phyloP scores from a whole-genome alignment of 2,797 vertebrate genomes.

The Oryzias sinensis region DNA sequence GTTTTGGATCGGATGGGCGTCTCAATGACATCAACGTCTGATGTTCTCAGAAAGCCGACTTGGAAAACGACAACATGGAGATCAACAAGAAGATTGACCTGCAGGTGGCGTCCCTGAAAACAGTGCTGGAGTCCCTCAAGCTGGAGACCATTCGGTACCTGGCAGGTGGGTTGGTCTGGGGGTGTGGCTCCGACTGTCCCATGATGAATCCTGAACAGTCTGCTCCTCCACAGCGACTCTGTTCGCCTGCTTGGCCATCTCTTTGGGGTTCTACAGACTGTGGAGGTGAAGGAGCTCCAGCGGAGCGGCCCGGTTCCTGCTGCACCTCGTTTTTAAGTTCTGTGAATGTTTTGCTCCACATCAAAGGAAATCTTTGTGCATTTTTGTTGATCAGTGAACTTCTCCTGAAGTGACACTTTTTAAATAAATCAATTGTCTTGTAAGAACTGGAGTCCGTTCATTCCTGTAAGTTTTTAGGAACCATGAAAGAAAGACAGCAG shows the following conservation, averaged over 20 bases:
- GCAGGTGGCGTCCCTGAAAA: slow-evolving; percentile 94
- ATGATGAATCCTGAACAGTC: background rate
- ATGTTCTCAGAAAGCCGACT: slow-evolving; percentile 81
- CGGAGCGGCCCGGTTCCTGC: background rate
- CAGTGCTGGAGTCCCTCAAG: slow-evolving; percentile 92
- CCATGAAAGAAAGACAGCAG: background rate
- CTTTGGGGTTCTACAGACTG: slow-evolving; percentile 89
- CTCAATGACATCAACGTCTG: slow-evolving; percentile 9
- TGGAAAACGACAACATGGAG: slow-evolving; percentile 85
- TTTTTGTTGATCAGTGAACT: too few species aligned
- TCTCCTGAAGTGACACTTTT: too few species aligned
- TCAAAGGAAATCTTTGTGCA: too few species aligned
- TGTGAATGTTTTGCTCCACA: too few species aligned
- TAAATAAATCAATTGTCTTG: too few species aligned
- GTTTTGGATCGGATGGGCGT: background rate
- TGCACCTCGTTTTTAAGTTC: too few species aligned
- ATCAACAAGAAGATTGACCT: slow-evolving; percentile 93
- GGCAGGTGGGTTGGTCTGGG: slow-evolving; percentile 75
- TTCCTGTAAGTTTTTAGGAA: too few species aligned
- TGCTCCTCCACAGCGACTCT: slow-evolving; percentile 79
- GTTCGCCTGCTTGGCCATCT: slow-evolving; percentile 91
- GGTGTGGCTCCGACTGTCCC: background rate
- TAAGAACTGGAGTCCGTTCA: too few species aligned
- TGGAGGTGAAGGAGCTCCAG: slow-evolving; percentile 80
- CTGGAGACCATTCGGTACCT: slow-evolving; percentile 91